phyloP scores from a whole-genome alignment of 2,797 vertebrate genomes.

The Gymnothorax reevesii region DNA sequence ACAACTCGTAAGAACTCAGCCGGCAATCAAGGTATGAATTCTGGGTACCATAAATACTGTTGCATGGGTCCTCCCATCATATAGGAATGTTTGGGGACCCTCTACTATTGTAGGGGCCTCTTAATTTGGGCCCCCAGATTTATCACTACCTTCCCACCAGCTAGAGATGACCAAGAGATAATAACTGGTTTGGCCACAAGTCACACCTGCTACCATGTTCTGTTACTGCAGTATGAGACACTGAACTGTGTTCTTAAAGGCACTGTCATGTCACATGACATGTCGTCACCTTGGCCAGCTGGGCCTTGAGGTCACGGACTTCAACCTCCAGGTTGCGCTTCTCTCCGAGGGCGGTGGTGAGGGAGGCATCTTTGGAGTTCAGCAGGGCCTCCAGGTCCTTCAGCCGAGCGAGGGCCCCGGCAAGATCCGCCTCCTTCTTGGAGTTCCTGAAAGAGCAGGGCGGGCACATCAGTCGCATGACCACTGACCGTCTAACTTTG shows the following conservation, averaged over 20 bases:
- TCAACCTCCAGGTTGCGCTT: constrained; percentile 84
- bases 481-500: too few species aligned
- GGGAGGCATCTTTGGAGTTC: constrained; percentile 89
- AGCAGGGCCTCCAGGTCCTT: constrained; percentile 92
- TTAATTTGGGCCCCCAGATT: too few species aligned
- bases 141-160: too few species aligned
- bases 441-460: constrained; percentile 72
- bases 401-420: constrained; percentile 80
- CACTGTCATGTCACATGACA: not conserved
- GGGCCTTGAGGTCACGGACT: constrained; percentile 84
- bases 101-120: too few species aligned
- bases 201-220: not conserved
- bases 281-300: constrained; percentile 83
- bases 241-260: not conserved
- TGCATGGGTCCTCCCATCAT: too few species aligned
- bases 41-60: too few species aligned
- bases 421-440: constrained; percentile 90
- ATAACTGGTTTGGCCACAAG: not conserved
- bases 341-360: constrained; percentile 85
- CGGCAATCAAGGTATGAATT: not conserved
- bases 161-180: not conserved
- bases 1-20: not conserved
- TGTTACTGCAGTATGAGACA: not conserved
- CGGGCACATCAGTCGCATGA: not conserved
- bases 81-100: too few species aligned